Conservation (phyloP, 2,888 invertebrate genomes). For the Sylvicola cinctus region DNA sequence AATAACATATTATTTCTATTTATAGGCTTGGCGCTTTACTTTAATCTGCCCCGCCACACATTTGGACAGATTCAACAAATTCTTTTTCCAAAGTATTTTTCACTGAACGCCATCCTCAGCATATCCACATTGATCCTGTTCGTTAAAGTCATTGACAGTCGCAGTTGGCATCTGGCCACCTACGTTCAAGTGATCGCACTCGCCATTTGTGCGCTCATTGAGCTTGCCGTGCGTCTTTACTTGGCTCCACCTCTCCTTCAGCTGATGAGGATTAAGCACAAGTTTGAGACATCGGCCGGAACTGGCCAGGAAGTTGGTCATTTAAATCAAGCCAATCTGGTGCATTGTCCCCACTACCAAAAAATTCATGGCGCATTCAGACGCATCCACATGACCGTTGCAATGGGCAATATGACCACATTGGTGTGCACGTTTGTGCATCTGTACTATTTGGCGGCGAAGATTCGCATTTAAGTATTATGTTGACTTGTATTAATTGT, state of each 20-base stretch:
- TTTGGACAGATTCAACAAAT: constrained; percentile 76
- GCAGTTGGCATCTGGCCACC: constrained; percentile 32
- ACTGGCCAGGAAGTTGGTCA: constrained; percentile 60
- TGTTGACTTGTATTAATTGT: no score
- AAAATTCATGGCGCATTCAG: constrained; percentile 54
- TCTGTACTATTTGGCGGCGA: constrained; percentile 38
- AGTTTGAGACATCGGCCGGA: constrained; percentile 53
- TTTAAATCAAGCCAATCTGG: constrained; percentile 45
- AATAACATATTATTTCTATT: constrained; percentile 8
- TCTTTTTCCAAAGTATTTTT: constrained; percentile 71
- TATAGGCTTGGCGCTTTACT: constrained; percentile 66
- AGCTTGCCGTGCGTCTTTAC: constrained; percentile 54
- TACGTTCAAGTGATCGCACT: constrained; percentile 29
- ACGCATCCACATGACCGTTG: constrained; percentile 53
- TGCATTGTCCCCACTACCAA: constrained; percentile 60
- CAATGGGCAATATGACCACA: constrained; percentile 56
- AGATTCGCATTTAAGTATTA: no score
- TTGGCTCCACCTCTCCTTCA: constrained; percentile 52
- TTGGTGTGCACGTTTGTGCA: constrained; percentile 46
- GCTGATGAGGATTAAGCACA: constrained; percentile 52
- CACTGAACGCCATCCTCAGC: constrained; percentile 54
- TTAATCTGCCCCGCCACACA: constrained; percentile 63
- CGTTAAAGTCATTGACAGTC: constrained; percentile 27
- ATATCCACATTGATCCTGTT: constrained; percentile 51
- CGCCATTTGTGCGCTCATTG: constrained; percentile 31